Evolutionary conservation across 2,797 vertebrate genomes (phyloP), one percentile per base, ranked within the genome.

Genomic region (Esox masquinongy): DNA sequence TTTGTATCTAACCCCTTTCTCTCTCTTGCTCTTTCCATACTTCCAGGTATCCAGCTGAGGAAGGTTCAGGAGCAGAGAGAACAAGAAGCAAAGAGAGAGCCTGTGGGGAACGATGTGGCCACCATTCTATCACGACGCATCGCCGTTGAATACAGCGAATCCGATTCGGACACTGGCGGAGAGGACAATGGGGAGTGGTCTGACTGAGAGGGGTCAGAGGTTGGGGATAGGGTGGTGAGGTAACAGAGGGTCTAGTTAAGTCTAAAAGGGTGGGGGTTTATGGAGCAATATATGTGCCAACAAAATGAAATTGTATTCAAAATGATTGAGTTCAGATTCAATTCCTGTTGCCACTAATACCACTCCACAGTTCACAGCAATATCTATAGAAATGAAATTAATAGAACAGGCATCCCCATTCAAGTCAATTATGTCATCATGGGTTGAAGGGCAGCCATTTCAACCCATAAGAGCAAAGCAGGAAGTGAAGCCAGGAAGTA

Each of bases 71-170:
- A 95, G 74, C 94, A 95, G 70, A 90, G 94, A 84, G 94, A 95
- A 43, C 94, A 95, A 80, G 94, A 95, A 82, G 94, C 94, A 36
- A 95, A 95, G 84, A 95, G 95, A 77, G 94, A 95, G 82, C 94
- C 94, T 0, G 94, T 95, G 78, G 94, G 92, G 26, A 95, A 95
- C 0, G 94, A 95, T 0, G 94, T 95, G 88, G 94, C 94, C 0
- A 95, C 94, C 0, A 95, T 95, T 82, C 81, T 95, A 77, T 95
- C 94, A 12, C 93, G 94, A 34, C 91, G 94, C 77, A 95, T 95
- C 16, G 94, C 94, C 0, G 94, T 95, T 53, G 94, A 95, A 82
- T 95, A 95, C 92, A 95, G 94, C n/a, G 94, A 95, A 82, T 95
- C 94, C 0, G 94, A 95, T 6, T 94, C 95, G 3, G 94, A 95